A percentile compares a stretch with the other conserved stretches of the same genome.
phyloP scores from a whole-genome alignment of 2,797 vertebrate genomes.

The Coreius guichenoti region DNA sequence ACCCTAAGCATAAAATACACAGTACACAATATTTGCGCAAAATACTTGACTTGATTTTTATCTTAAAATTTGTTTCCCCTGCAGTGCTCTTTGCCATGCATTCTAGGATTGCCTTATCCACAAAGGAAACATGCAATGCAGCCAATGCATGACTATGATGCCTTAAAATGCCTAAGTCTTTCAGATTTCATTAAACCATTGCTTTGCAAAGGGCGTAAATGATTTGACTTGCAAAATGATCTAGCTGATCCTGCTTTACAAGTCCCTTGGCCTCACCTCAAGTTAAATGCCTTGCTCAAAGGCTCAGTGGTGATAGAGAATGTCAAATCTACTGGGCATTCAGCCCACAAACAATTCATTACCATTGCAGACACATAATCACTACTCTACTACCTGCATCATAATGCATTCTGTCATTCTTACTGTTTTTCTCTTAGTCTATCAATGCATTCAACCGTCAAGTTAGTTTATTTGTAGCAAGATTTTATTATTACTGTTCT shows the following conservation, averaged over 20 bases:
- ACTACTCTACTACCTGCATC: too few species aligned
- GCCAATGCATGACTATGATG: neutral
- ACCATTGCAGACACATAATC: neutral
- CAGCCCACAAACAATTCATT: neutral
- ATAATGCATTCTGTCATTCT: neutral
- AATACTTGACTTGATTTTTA: neutral
- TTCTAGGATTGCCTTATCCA: neutral
- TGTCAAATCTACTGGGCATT: neutral
- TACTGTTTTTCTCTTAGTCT: neutral
- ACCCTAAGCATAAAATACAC: neutral
- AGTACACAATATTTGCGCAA: neutral
- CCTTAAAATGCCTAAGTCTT: neutral
- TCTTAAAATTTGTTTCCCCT: neutral
- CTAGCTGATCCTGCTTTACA: neutral
- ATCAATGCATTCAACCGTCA: slow-evolving; percentile 10
- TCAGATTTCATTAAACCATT: neutral
- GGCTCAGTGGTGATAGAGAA: neutral
- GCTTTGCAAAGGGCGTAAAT: neutral
- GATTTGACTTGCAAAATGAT: neutral
- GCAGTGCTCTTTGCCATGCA: neutral
- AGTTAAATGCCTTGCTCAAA: neutral
- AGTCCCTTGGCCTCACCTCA: neutral
- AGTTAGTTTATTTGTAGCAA: slow-evolving; percentile 21
- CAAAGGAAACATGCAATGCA: neutral
- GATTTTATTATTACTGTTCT: slow-evolving; percentile 4